Evolutionary conservation across 1,140 invertebrate species (phyloP).

Genomic region (Cherax destructor): DNA sequence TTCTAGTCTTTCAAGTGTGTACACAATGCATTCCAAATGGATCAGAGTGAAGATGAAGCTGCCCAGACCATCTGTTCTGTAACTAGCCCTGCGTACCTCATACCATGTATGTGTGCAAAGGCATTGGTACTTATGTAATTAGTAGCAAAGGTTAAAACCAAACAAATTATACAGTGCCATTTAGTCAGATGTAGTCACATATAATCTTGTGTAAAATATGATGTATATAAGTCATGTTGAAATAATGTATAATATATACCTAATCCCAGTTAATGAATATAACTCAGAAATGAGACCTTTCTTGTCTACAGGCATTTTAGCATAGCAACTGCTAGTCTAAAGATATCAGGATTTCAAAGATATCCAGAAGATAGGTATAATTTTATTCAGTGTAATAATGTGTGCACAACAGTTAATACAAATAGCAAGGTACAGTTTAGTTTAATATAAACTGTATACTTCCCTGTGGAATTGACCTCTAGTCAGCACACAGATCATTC

Average conservation of each 20-base stretch:
- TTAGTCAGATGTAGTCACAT: constrained; percentile 70
- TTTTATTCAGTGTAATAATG: constrained; percentile 64
- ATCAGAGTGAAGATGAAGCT: constrained; percentile 45
- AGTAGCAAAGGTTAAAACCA: constrained; percentile 20
- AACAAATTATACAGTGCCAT: constrained; percentile 66
- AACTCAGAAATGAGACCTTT: constrained; percentile 38
- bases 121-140: constrained; percentile 60
- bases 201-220: constrained; percentile 63
- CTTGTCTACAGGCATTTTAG: constrained; percentile 62
- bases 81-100: constrained; percentile 47
- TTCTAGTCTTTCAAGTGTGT: constrained; percentile 69
- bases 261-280: constrained; percentile 51
- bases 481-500: constrained; percentile 55
- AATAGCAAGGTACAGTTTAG: constrained; percentile 52
- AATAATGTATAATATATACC: constrained; percentile 64
- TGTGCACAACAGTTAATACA: constrained; percentile 62
- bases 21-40: constrained; percentile 66
- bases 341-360: constrained; percentile 48
- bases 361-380: constrained; percentile 49
- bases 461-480: constrained; percentile 60
- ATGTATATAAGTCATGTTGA: constrained; percentile 66
- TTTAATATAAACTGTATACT: constrained; percentile 56
- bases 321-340: constrained; percentile 48
- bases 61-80: constrained; percentile 43
- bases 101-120: constrained; percentile 53